phyloP scores from a whole-genome alignment of 2,113 vertebrate species.

The Nesoenas mayeri region DNA sequence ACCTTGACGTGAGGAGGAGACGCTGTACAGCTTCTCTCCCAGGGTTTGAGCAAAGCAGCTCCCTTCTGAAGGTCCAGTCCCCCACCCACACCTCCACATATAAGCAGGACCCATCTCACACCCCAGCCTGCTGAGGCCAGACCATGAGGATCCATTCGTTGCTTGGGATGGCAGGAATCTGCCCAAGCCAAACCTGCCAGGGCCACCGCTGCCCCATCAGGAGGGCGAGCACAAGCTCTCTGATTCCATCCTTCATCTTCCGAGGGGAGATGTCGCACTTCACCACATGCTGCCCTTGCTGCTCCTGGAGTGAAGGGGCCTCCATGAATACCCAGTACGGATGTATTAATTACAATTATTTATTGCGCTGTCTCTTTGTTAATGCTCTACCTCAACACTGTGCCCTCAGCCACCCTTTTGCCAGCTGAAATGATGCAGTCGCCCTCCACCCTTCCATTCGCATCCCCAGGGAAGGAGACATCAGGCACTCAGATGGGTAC shows the following conservation, averaged over 20 bases:
- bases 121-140: not conserved
- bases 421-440: rapidly evolving
- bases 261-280: not conserved
- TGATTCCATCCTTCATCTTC: rapidly evolving
- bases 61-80: not conserved
- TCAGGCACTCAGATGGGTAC: not conserved
- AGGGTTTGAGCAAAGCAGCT: not conserved
- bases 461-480: not conserved
- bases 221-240: not conserved
- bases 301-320: not conserved
- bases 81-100: not conserved
- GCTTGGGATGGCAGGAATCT: rapidly evolving
- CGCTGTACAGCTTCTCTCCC: not conserved
- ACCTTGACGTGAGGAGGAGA: not conserved
- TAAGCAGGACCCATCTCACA: not conserved
- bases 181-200: not conserved
- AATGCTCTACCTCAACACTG: rapidly evolving
- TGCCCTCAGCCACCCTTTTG: not conserved
- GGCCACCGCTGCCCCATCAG: not conserved
- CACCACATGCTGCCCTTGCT: not conserved
- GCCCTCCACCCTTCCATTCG: not conserved
- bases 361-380: not conserved
- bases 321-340: rapidly evolving
- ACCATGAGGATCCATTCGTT: rapidly evolving
- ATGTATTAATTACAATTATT: not conserved